Evolutionary conservation across 2,888 invertebrate species (phyloP).

Genomic region (Hyles lineata): DNA sequence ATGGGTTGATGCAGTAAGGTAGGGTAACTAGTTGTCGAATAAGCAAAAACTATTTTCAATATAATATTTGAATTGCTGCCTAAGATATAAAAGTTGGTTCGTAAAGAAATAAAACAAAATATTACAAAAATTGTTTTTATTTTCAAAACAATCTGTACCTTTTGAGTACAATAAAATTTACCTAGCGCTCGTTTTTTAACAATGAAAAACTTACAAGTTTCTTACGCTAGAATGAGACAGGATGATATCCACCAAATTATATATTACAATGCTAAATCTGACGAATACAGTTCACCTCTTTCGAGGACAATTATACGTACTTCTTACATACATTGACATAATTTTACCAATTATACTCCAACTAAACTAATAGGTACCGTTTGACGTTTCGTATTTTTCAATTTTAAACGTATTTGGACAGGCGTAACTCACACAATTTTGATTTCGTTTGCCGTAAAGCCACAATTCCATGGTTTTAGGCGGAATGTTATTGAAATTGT

Average conservation of each 20-base stretch:
- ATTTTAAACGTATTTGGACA: no score
- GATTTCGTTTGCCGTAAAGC: no score
- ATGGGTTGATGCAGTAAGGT: no score
- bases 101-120: constrained; percentile 11
- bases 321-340: background rate
- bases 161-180: constrained; percentile 72
- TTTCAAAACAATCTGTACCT: constrained; percentile 75
- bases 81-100: background rate
- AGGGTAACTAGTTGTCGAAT: no score
- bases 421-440: no score
- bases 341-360: background rate
- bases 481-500: no score
- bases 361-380: no score
- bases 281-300: constrained; percentile 4
- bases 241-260: constrained; percentile 13
- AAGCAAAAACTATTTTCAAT: no score
- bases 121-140: constrained; percentile 62
- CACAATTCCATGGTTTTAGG: no score
- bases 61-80: no score
- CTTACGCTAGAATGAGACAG: constrained; percentile 36
- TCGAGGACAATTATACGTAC: background rate
- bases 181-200: constrained; percentile 67
- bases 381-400: no score
- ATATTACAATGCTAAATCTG: constrained; percentile 16
- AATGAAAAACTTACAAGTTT: constrained; percentile 67